These are phyloP conservation scores for zebrafish (Danio rerio) DNA, from an alignment of 2,113 vertebrate species.

Conservation along the genomic window GRCz12tu NC_133176.1:39970001-39970500, in stretches of 20 bases:
- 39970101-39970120: neutral
- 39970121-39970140: neutral
- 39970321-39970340: conserved; percentile 80
- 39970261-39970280: conserved; percentile 7
- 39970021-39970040: too few species aligned
- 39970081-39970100: neutral
- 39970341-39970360: conserved; percentile 25
- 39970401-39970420: conserved; percentile 70
- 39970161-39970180: conserved; percentile 7
- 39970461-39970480: conserved; percentile 90
- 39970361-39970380: conserved; percentile 70
- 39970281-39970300: conserved; percentile 61
- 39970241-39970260: conserved; percentile 11
- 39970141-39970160: conserved; percentile 4
- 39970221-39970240: neutral
- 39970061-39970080: too few species aligned
- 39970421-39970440: conserved; percentile 59
- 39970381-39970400: conserved; percentile 71
- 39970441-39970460: conserved; percentile 67
- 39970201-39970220: neutral
- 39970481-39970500: conserved; percentile 96
- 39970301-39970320: conserved; percentile 72
- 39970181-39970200: neutral
- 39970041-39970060: too few species aligned
- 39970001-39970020: too few species aligned